A percentile compares a stretch with the other conserved stretches of the same genome.
These are phyloP conservation scores for Pocillopora meandrina DNA, from an alignment of 92 coral and sea anemone species.

Conservation along the genomic window DNA sequence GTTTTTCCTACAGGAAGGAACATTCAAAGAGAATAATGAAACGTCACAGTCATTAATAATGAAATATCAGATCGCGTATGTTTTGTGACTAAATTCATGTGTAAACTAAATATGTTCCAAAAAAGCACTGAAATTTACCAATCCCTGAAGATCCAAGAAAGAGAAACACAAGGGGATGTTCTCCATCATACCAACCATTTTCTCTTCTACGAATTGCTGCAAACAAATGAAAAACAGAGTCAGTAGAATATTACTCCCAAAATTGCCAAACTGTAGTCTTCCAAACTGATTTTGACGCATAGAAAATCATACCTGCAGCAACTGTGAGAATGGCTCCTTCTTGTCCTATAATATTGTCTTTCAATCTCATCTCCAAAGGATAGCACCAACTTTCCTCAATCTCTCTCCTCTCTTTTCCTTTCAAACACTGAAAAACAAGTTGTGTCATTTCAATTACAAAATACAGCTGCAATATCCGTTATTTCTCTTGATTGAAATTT, in stretches of 20 bases:
- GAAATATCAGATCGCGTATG: too few relatives aligned
- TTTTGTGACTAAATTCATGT: too few relatives aligned
- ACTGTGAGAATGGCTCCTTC: slow-evolving; percentile 96
- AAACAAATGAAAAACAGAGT: not conserved
- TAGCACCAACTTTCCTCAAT: slow-evolving; percentile 87
- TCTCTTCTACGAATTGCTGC: slow-evolving; percentile 95
- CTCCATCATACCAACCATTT: slow-evolving; percentile 99
- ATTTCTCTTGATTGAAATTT: too few relatives aligned
- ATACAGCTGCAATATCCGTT: not conserved
- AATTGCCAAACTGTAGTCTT: not conserved
- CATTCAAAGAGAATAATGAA: not conserved
- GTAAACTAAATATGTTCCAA: too few relatives aligned
- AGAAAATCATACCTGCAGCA: slow-evolving; percentile 74
- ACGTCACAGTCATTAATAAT: too few relatives aligned
- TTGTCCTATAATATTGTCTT: slow-evolving; percentile 95
- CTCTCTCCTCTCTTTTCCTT: slow-evolving; percentile 82
- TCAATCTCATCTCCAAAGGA: slow-evolving; percentile 90
- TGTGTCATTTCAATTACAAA: not conserved
- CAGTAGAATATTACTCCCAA: not conserved
- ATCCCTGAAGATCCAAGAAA: slow-evolving; percentile 99
- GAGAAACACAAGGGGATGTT: slow-evolving; percentile 91
- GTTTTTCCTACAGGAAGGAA: slow-evolving; percentile 78
- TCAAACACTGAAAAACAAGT: slow-evolving; percentile 58
- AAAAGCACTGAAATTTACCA: slow-evolving; percentile 57
- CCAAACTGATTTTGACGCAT: not conserved